A percentile compares a stretch with the other conserved stretches of the same genome.
These are phyloP conservation scores for Heliconius himera DNA, from an alignment of 1,140 invertebrate species.

Conservation along the genomic window DNA sequence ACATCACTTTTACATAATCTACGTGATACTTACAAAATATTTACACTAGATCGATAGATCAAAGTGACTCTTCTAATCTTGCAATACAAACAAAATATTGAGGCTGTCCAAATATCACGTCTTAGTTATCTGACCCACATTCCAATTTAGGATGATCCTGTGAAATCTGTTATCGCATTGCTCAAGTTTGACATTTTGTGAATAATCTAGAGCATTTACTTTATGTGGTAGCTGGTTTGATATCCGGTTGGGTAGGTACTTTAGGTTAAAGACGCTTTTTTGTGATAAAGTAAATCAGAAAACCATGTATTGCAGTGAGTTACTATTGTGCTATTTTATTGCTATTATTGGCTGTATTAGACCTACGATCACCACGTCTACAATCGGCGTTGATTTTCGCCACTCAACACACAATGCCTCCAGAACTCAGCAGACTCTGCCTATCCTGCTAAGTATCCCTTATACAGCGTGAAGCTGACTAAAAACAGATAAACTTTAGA, in stretches of 20 bases:
- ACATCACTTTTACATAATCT: background rate
- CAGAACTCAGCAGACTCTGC: too few relatives aligned
- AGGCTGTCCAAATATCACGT: conserved; percentile 10
- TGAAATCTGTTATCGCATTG: background rate
- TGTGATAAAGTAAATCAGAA: too few relatives aligned
- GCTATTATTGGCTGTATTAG: too few relatives aligned
- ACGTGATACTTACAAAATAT: background rate
- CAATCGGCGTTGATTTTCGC: too few relatives aligned
- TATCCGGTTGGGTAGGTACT: background rate
- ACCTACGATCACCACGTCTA: too few relatives aligned
- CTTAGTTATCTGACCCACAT: conserved; percentile 20
- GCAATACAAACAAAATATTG: conserved; percentile 14
- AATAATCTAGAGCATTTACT: background rate
- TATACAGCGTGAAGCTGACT: too few relatives aligned
- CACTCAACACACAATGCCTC: too few relatives aligned
- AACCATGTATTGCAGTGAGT: too few relatives aligned
- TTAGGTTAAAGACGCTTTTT: too few relatives aligned
- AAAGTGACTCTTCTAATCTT: conserved; percentile 20
- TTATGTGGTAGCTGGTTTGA: background rate
- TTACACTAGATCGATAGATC: background rate
- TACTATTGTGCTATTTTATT: too few relatives aligned
- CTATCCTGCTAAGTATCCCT: too few relatives aligned
- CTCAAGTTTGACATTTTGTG: background rate
- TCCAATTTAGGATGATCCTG: conserved; percentile 3
- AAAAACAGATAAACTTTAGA: too few relatives aligned